phyloP scores from a whole-genome alignment of 2,888 invertebrate species.

The Eurytoma californica region DNA sequence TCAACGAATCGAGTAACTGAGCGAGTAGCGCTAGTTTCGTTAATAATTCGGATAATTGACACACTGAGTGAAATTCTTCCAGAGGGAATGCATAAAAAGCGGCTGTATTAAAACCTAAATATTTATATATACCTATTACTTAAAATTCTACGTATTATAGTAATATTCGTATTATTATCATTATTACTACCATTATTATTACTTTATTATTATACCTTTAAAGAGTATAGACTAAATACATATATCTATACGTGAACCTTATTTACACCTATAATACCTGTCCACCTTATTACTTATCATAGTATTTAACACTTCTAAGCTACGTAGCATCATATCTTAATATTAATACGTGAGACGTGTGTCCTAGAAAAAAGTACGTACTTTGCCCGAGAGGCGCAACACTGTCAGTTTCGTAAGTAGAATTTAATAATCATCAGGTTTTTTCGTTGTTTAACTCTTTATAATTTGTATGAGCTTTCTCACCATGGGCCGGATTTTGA shows the following conservation, averaged over 20 bases:
- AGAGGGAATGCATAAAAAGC: conserved; percentile 67
- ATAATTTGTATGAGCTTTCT: conserved; percentile 42
- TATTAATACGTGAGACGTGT: conserved; percentile 74
- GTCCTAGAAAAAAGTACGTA: conserved; percentile 74
- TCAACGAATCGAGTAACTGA: background rate
- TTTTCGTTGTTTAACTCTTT: conserved; percentile 64
- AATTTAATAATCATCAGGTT: conserved; percentile 68
- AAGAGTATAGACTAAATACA: conserved; percentile 70
- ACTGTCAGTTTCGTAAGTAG: conserved; percentile 75
- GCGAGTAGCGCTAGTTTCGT: conserved; percentile 15
- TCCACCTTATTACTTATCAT: conserved; percentile 67
- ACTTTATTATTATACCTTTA: conserved; percentile 68
- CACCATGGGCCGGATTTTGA: conserved; percentile 69
- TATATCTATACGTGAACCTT: conserved; percentile 69
- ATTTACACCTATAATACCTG: conserved; percentile 61
- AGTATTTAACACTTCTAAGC: conserved; percentile 73
- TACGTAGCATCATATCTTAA: conserved; percentile 70
- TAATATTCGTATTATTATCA: conserved; percentile 59
- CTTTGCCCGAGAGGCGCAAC: conserved; percentile 73
- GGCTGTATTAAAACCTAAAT: conserved; percentile 69
- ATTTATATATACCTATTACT: conserved; percentile 70
- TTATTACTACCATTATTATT: conserved; percentile 55
- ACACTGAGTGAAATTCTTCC: conserved; percentile 63
- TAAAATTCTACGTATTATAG: conserved; percentile 58
- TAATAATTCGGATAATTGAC: conserved; percentile 22